These are phyloP conservation scores for Euwallacea fornicatus DNA, from an alignment of 1,140 invertebrate genomes.

Conservation along the genomic window DNA sequence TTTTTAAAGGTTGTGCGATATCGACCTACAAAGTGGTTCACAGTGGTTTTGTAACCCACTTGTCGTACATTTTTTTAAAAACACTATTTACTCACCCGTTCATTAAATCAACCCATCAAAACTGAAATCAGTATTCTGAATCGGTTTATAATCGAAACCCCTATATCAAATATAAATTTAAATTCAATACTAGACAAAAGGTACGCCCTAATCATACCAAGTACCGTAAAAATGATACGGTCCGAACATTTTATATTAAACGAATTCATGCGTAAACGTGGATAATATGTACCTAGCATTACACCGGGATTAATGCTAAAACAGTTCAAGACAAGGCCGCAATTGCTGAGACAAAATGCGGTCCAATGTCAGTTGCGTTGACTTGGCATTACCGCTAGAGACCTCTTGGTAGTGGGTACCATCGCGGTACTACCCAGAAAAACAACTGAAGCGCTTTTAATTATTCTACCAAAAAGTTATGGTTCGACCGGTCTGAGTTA, in stretches of 20 bases:
- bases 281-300: constrained; percentile 48
- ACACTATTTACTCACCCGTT: too few species aligned
- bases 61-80: too few species aligned
- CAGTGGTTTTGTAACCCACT: too few species aligned
- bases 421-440: constrained; percentile 9
- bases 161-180: constrained; percentile 3
- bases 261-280: constrained; percentile 48
- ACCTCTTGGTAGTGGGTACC: constrained; percentile 26
- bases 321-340: constrained; percentile 41
- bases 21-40: too few species aligned
- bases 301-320: constrained; percentile 23
- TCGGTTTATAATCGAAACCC: neutral
- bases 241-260: constrained; percentile 38
- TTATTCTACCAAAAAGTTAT: constrained; percentile 25
- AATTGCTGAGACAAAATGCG: constrained; percentile 38
- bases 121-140: neutral
- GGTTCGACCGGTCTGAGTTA: constrained; percentile 15
- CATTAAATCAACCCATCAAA: neutral
- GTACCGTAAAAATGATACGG: constrained; percentile 41
- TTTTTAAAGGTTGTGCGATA: too few species aligned
- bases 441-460: constrained; percentile 22
- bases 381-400: constrained; percentile 20
- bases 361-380: constrained; percentile 12
- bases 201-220: constrained; percentile 28
- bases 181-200: constrained; percentile 14